These are phyloP conservation scores for Syngnathus scovelli DNA, from an alignment of 2,113 vertebrate genomes.

Conservation along the genomic window DNA sequence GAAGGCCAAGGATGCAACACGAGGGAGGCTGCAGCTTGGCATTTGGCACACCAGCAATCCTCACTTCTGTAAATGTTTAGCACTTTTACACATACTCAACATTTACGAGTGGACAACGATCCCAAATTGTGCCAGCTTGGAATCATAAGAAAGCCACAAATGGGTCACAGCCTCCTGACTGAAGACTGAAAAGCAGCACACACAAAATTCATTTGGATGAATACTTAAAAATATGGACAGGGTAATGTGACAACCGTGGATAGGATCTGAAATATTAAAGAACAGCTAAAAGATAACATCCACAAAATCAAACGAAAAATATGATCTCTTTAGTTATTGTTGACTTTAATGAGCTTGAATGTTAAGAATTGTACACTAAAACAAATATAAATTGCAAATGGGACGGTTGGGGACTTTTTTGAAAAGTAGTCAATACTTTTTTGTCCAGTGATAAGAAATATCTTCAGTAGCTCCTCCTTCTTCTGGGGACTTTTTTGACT, in stretches of 20 bases:
- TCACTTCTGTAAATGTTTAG: neutral
- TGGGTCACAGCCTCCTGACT: neutral
- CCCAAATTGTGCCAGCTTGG: neutral
- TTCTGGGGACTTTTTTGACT: no score
- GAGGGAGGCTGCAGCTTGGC: neutral
- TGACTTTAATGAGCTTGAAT: neutral
- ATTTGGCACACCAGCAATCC: slow-evolving; percentile 6
- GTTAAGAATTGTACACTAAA: no score
- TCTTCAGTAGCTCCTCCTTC: neutral
- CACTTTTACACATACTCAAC: slow-evolving; percentile 4
- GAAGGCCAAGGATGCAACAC: neutral
- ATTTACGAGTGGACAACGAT: slow-evolving; percentile 1
- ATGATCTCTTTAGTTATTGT: no score
- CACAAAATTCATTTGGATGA: neutral
- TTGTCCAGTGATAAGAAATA: neutral
- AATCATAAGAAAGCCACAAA: neutral
- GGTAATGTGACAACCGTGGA: neutral
- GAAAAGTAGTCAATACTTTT: neutral
- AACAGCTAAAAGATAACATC: neutral
- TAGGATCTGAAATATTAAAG: neutral
- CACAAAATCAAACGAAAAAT: neutral
- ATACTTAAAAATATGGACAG: neutral
- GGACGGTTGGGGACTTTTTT: no score
- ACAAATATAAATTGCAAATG: no score
- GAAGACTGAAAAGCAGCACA: neutral